phyloP scores from a whole-genome alignment of 2,797 vertebrate genomes.

The Etheostoma perlongum region DNA sequence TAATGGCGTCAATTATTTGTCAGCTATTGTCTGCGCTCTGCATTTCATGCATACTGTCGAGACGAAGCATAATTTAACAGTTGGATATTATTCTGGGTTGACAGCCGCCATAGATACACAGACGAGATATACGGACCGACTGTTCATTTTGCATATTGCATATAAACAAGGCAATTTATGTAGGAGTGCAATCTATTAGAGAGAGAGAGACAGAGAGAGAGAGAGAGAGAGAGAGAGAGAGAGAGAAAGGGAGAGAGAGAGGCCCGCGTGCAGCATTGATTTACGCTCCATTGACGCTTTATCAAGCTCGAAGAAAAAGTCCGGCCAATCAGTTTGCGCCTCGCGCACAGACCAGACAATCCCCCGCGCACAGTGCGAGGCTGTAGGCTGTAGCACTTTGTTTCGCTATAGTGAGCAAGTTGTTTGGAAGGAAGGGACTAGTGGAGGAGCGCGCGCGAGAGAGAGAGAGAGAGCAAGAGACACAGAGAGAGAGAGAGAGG shows the following conservation, averaged over 20 bases:
- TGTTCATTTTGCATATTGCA: constrained; percentile 88
- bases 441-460: constrained; percentile 59
- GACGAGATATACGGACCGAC: constrained; percentile 56
- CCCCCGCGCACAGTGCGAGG: constrained; percentile 78
- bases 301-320: constrained; percentile 94
- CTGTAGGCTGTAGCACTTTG: constrained; percentile 86
- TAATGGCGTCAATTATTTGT: constrained; percentile 62
- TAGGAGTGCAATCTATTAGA: constrained; percentile 54
- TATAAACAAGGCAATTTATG: constrained; percentile 93
- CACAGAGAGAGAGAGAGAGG: constrained; percentile 22
- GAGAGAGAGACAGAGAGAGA: neutral
- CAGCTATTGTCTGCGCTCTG: constrained; percentile 47
- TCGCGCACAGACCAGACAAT: constrained; percentile 87
- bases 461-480: constrained; percentile 39
- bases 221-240: neutral
- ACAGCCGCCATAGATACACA: constrained; percentile 61
- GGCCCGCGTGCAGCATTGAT: constrained; percentile 88
- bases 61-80: constrained; percentile 57
- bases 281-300: constrained; percentile 95
- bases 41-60: constrained; percentile 49
- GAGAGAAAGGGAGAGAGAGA: constrained; percentile 78
- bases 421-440: constrained; percentile 83
- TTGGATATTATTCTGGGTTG: constrained; percentile 52
- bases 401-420: constrained; percentile 88
- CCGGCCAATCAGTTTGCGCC: constrained; percentile 96